Percentiles rank a stretch among this genome's conserved stretches.
Conservation (phyloP, 1,140 invertebrate species). For the Dermatophagoides farinae region DNA sequence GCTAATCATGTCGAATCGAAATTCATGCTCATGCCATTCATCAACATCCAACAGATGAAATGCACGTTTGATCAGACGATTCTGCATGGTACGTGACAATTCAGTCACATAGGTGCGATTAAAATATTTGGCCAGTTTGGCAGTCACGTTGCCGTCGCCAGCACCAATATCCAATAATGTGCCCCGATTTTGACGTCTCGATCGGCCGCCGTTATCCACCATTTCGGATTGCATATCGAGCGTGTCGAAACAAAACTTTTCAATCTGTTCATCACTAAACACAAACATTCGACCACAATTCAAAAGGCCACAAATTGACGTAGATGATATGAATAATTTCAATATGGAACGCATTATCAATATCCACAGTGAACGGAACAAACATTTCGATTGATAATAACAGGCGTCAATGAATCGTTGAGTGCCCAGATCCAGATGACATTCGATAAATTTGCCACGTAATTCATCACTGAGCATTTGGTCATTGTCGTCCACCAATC, state of each 20-base stretch:
- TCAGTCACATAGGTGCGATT: slow-evolving; percentile 55
- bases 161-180: slow-evolving; percentile 62
- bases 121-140: slow-evolving; percentile 41
- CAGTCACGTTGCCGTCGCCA: slow-evolving; percentile 70
- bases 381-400: slow-evolving; percentile 46
- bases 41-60: slow-evolving; percentile 52
- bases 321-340: slow-evolving; percentile 52
- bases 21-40: slow-evolving; percentile 37
- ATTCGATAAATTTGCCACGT: background rate
- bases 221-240: slow-evolving; percentile 15
- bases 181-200: background rate
- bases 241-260: slow-evolving; percentile 19
- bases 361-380: slow-evolving; percentile 54
- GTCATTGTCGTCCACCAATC: too few relatives aligned
- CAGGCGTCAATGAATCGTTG: slow-evolving; percentile 44
- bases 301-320: slow-evolving; percentile 63
- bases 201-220: background rate
- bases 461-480: background rate
- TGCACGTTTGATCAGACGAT: slow-evolving; percentile 42
- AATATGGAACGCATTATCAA: slow-evolving; percentile 43
- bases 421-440: slow-evolving; percentile 41
- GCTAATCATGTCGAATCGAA: slow-evolving; percentile 46
- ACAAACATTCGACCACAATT: slow-evolving; percentile 81
- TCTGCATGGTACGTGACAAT: slow-evolving; percentile 58
- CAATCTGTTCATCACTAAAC: slow-evolving; percentile 51